Evolutionary conservation across 2,113 vertebrate species (phyloP).

Genomic region (Nicator chloris): DNA sequence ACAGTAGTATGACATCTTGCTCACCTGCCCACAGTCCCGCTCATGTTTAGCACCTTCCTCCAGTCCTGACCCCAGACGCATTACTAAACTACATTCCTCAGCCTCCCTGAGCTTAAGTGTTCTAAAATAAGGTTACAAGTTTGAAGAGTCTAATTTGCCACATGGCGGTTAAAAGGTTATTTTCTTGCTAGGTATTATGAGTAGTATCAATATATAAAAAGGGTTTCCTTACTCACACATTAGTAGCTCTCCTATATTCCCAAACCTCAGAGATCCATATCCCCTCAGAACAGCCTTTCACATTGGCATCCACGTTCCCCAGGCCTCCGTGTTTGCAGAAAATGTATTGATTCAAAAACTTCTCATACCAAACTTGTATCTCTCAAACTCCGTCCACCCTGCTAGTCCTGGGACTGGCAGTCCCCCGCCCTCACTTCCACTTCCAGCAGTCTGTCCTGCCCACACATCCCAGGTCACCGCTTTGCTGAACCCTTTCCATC

Average conservation of each 20-base stretch:
- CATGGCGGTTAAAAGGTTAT: not conserved
- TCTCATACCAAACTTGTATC: not conserved
- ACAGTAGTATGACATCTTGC: rapidly evolving
- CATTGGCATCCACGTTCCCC: not conserved
- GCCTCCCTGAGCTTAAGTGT: not conserved
- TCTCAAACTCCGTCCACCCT: rapidly evolving
- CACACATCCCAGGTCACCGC: not conserved
- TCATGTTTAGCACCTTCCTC: not conserved
- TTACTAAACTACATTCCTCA: not conserved
- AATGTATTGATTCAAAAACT: not conserved
- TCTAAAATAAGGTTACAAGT: not conserved
- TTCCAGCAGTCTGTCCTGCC: not conserved
- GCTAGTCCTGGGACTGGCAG: not conserved
- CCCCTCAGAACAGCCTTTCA: not conserved
- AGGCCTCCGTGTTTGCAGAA: not conserved
- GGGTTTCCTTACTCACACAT: not conserved
- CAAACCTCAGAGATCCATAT: not conserved
- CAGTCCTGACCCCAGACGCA: not conserved
- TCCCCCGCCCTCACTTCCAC: rapidly evolving
- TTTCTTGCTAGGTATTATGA: not conserved
- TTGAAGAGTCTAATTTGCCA: not conserved
- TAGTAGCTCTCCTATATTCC: not conserved
- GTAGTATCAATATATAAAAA: not conserved
- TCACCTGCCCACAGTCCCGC: rapidly evolving
- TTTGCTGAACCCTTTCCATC: not conserved